These are phyloP conservation scores for Lates calcarifer DNA, from an alignment of 2,113 vertebrate genomes.

Conservation along the genomic window DNA sequence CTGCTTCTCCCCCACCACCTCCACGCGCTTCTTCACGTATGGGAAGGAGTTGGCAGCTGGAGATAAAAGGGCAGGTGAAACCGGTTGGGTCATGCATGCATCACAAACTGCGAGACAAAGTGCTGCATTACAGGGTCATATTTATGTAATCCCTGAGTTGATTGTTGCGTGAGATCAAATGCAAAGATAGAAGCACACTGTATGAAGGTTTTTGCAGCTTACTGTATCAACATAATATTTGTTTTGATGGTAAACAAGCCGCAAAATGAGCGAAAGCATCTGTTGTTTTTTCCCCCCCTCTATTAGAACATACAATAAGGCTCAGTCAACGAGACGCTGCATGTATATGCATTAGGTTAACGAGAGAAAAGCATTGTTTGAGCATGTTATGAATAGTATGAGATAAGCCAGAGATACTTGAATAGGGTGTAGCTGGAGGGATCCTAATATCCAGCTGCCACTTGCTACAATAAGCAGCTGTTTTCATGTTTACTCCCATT, in stretches of 20 bases:
- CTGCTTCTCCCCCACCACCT: slow-evolving; percentile 91
- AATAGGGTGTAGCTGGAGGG: not conserved
- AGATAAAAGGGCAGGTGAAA: not conserved
- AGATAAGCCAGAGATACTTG: not conserved
- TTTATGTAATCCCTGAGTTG: not conserved
- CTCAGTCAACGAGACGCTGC: not conserved
- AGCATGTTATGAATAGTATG: not conserved
- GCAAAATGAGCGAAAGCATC: not conserved
- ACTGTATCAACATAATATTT: too few relatives aligned
- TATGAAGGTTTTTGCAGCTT: not conserved
- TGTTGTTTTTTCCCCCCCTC: not conserved
- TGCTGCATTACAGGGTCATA: too few relatives aligned
- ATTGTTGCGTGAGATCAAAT: not conserved
- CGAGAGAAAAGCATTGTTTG: not conserved
- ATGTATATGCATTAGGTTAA: not conserved
- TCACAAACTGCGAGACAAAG: not conserved
- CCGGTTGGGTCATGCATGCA: not conserved
- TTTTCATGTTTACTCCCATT: slow-evolving; percentile 15
- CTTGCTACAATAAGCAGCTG: slow-evolving; percentile 13
- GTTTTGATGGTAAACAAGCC: not conserved
- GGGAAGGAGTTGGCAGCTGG: slow-evolving; percentile 93
- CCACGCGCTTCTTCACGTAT: slow-evolving; percentile 96
- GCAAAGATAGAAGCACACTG: not conserved
- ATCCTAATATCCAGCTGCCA: not conserved
- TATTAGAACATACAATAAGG: not conserved